Evolutionary conservation across 2,113 vertebrate genomes (phyloP), one percentile per base, ranked within the genome.

Genomic region (Laticauda laticaudata): DNA sequence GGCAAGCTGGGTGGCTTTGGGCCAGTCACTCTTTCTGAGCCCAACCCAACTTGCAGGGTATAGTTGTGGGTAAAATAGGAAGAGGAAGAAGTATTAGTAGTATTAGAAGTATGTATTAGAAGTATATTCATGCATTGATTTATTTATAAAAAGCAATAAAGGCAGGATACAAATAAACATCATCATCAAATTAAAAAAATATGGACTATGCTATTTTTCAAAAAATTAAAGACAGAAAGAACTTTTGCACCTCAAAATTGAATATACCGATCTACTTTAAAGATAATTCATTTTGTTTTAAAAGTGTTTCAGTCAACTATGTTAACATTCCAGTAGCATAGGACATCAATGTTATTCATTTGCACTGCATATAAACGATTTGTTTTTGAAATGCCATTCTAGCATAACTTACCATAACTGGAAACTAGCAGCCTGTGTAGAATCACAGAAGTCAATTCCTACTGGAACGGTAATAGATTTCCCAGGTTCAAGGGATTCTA

Each of bases 371-470:
- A 51, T 69, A 87, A 92, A n/a, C 26, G 2, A 6, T 15, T 5
- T 29, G 14, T 34, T 90, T 81, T 9, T 43, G 48, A 93, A 96
- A 95, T 94, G 87, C 39, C 87, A 93, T 75, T 95, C 89, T 54
- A 55, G 56, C 86, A 75, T 69, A 95, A 97, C 98, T 98, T 97
- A 99, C 99, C 99, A 99, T 95, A 99, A 97, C 97, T 99, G 98
- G 97, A 99, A 99, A 98, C 97, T 98, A 96, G 98, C 99, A 64
- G 97, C 98, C 96, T 99, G 99, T 94, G 98, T 99, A 90, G 99
- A 99, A 97, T 99, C 99, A 96, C 98, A 99, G 96, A 99, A 99
- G 98, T 99, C 98, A 89, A 99, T 98, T 94, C 99, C 99, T 98
- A 99, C 92, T 95, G 99, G 98, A 94, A 98, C 98, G 0, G 98